Conservation (phyloP, 1,140 invertebrate species). For the Dysdera silvatica region DNA sequence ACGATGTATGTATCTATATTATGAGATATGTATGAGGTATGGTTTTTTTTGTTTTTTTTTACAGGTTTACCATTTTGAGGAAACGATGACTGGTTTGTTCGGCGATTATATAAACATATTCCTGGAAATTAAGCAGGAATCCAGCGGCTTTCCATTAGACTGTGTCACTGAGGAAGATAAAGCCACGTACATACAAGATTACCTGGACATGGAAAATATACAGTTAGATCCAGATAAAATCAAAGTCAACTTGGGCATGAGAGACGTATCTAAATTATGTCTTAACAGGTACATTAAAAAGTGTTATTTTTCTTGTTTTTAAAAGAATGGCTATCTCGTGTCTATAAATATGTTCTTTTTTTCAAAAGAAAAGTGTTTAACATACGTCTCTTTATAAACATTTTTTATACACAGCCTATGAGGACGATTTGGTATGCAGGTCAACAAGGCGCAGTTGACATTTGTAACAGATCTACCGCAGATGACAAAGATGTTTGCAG, state of each 20-base stretch:
- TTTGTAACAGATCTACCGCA: too few relatives aligned
- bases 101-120: conserved; percentile 31
- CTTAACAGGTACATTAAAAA: too few relatives aligned
- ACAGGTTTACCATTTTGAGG: conserved; percentile 5
- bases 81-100: conserved; percentile 20
- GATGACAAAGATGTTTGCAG: too few relatives aligned
- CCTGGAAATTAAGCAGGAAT: conserved; percentile 34
- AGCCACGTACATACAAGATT: conserved; percentile 39
- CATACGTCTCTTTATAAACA: too few relatives aligned
- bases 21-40: too few relatives aligned
- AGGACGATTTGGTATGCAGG: too few relatives aligned
- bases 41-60: neutral
- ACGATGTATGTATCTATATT: too few relatives aligned
- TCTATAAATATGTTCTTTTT: too few relatives aligned
- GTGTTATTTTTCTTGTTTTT: neutral
- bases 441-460: too few relatives aligned
- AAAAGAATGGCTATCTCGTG: too few relatives aligned
- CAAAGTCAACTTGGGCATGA: conserved; percentile 38
- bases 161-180: conserved; percentile 36
- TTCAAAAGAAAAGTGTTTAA: too few relatives aligned
- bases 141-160: conserved; percentile 31
- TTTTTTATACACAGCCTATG: too few relatives aligned
- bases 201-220: conserved; percentile 40
- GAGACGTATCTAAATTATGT: conserved; percentile 32
- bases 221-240: conserved; percentile 39